These are phyloP conservation scores for Sycophila sp. DNA, from an alignment of 1,140 invertebrate genomes.

Conservation along the genomic window DNA sequence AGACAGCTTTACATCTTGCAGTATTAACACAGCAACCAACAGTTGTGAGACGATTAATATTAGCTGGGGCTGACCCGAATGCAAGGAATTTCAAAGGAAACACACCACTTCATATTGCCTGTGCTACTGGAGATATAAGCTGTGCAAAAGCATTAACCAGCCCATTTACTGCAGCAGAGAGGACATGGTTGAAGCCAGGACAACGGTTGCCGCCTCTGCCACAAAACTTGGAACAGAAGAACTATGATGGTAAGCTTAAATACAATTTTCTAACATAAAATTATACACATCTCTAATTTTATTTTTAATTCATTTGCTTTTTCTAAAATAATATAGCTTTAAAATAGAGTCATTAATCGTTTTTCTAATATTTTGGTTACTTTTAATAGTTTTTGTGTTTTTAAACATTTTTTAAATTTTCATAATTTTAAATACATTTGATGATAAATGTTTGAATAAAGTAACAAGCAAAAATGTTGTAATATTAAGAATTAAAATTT, in stretches of 20 bases:
- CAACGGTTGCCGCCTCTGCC: background rate
- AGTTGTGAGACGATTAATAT: slow-evolving; percentile 73
- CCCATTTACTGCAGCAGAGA: slow-evolving; percentile 67
- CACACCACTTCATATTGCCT: slow-evolving; percentile 76
- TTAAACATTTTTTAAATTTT: too few relatives aligned
- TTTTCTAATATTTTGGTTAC: too few relatives aligned
- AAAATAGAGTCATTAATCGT: too few relatives aligned
- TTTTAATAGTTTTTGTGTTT: too few relatives aligned
- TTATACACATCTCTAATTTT: background rate
- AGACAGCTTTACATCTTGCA: slow-evolving; percentile 79
- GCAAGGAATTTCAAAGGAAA: slow-evolving; percentile 73
- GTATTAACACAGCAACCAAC: slow-evolving; percentile 73
- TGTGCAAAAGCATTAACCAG: slow-evolving; percentile 71
- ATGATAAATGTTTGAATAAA: too few relatives aligned
- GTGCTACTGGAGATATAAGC: slow-evolving; percentile 70
- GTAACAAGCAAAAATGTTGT: too few relatives aligned
- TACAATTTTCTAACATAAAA: background rate
- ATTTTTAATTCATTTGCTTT: background rate
- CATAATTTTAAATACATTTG: too few relatives aligned
- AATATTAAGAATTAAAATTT: too few relatives aligned
- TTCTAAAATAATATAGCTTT: too few relatives aligned
- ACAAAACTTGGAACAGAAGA: slow-evolving; percentile 29
- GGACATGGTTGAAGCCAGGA: slow-evolving; percentile 55
- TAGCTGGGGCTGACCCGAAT: slow-evolving; percentile 73
- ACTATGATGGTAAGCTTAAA: slow-evolving; percentile 30